Base-by-base conservation (phyloP, 2,888 invertebrate genomes). In the Drosophila mimetica region DNA sequence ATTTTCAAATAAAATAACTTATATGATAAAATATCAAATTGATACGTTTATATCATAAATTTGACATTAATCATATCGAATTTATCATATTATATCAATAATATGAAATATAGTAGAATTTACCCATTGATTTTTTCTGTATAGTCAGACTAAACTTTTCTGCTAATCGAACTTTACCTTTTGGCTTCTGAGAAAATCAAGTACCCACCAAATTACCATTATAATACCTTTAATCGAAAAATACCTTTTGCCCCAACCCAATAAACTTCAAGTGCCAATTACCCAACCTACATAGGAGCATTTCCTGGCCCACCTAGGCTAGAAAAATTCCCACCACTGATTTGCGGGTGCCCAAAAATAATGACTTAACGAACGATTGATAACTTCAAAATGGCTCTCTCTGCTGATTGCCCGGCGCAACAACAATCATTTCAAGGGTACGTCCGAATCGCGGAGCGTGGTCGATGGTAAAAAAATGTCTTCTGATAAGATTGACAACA, bases 401-500 rank as follows among this genome's bases (percentile, higher is more conserved):
- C 22, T 18, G 16, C 67, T 66, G 63, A 66, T 63, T 63, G 67
- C 22, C 63, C 1, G 4, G 67, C 5, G 34, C 67, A 64, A 44
- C 53, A 66, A 64, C 52, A 70, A 87, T 65, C 48, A 60, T 74
- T 87, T 81, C 81, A 81, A 85, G 88, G 88, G 86, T 76, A 87
- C 73, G 22, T 55, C 55, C 55, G 54, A 52, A 44, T 44, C 46
- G 83, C 71, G 71, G 67, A 69, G 22, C 63, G 66, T 58, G 48
- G 75, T 65, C 66, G 36, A 36, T 39, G 64, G 46, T 59, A 37
- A 37, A 71, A 37, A 44, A 71, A 54, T 54, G 69, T 60, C 74
- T 75, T 71, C 63, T 74, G 82, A 83, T 83, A 83, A 83, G 82
- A 83, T 83, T 83, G 88, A 83, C 88, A 75, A 77, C 70, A 76